Evolutionary conservation across 2,888 invertebrate genomes (phyloP).

Genomic region (Eupithecia subumbrata): DNA sequence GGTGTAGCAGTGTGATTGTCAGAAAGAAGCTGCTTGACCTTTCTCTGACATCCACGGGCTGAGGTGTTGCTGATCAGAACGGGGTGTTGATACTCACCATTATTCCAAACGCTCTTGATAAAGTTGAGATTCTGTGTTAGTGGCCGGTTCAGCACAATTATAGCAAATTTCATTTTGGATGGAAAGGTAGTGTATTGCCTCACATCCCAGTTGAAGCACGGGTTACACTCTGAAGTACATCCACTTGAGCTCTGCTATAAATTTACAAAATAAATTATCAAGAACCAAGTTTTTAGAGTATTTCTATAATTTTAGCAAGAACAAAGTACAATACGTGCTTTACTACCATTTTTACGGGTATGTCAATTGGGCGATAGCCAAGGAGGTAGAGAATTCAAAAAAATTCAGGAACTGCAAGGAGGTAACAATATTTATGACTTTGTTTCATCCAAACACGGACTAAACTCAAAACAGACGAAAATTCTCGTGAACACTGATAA

Average conservation of each 20-base stretch:
- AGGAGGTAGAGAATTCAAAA: too few relatives aligned
- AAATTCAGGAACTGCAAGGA: too few relatives aligned
- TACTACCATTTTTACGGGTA: neutral
- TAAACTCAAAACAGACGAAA: too few relatives aligned
- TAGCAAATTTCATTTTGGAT: conserved; percentile 78
- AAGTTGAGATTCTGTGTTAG: conserved; percentile 79
- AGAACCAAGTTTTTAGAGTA: neutral
- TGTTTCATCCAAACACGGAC: too few relatives aligned
- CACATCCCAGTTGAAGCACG: conserved; percentile 67
- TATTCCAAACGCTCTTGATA: conserved; percentile 86
- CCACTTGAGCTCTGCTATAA: conserved; percentile 51
- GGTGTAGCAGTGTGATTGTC: too few relatives aligned
- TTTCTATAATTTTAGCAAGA: neutral
- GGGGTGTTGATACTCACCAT: conserved; percentile 77
- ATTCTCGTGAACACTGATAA: too few relatives aligned
- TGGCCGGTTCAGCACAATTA: conserved; percentile 87
- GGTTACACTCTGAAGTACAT: conserved; percentile 52
- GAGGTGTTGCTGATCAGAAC: neutral
- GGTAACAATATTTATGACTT: too few relatives aligned
- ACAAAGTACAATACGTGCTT: neutral
- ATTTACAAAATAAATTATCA: neutral
- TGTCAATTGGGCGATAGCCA: neutral
- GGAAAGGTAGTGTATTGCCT: conserved; percentile 47
- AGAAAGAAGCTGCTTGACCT: too few relatives aligned
- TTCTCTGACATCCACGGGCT: too few relatives aligned